phyloP scores from a whole-genome alignment of 2,113 vertebrate genomes.

The Labeo catla region DNA sequence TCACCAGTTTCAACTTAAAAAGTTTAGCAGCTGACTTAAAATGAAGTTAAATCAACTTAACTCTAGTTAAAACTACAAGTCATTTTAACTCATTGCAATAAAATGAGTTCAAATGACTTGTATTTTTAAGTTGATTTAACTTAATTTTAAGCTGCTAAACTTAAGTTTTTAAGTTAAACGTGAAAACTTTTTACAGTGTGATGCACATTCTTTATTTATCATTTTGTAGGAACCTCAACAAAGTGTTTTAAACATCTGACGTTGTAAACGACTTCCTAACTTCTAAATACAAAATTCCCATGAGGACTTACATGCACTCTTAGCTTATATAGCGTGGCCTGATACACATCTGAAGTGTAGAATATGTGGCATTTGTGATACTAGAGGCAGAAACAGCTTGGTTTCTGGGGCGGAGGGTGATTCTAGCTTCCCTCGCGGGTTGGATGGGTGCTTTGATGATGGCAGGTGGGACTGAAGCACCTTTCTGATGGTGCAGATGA shows the following conservation, averaged over 20 bases:
- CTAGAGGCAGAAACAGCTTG: neutral
- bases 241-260: neutral
- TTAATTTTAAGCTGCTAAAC: too few relatives aligned
- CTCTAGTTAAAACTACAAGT: too few relatives aligned
- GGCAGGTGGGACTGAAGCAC: constrained; percentile 52
- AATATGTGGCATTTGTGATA: constrained; percentile 18
- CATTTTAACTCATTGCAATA: too few relatives aligned
- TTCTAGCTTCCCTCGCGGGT: constrained; percentile 22
- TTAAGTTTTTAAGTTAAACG: too few relatives aligned
- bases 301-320: neutral
- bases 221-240: too few relatives aligned
- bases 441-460: constrained; percentile 51
- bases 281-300: neutral
- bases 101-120: too few relatives aligned
- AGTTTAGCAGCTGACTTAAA: too few relatives aligned
- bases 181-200: too few relatives aligned
- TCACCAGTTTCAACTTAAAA: too few relatives aligned
- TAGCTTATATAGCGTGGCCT: neutral
- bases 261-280: neutral
- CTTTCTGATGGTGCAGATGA: constrained; percentile 56
- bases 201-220: too few relatives aligned
- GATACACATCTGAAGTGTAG: neutral
- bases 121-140: too few relatives aligned
- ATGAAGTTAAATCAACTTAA: too few relatives aligned
- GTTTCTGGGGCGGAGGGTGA: constrained; percentile 13